Evolutionary conservation across 1,140 invertebrate genomes (phyloP).

Genomic region (Euura lappo): DNA sequence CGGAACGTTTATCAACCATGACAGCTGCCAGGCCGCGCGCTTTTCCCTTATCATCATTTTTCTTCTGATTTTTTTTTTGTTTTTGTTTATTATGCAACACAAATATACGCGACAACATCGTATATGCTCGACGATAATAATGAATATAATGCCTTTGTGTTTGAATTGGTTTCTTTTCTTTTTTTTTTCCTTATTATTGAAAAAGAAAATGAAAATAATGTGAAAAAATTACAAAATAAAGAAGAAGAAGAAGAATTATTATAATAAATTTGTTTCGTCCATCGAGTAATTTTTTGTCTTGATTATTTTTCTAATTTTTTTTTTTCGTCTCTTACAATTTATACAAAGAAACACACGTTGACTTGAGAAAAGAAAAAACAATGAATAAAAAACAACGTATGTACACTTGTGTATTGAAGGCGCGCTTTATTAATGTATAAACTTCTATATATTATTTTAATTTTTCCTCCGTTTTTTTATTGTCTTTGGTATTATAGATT

Average conservation of each 20-base stretch:
- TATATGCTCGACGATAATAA: neutral
- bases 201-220: too few species aligned
- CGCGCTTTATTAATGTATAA: neutral
- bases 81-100: neutral
- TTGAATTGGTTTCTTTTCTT: too few species aligned
- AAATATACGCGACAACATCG: neutral
- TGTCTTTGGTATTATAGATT: neutral
- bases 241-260: too few species aligned
- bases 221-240: too few species aligned
- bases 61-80: neutral
- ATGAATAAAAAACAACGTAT: neutral
- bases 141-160: too few species aligned
- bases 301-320: neutral
- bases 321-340: neutral
- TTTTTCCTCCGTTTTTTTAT: neutral
- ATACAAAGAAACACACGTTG: neutral
- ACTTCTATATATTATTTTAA: neutral
- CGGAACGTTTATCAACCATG: neutral
- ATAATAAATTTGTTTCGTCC: too few species aligned
- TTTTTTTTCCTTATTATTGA: too few species aligned
- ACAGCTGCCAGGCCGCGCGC: constrained; percentile 1
- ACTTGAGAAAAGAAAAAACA: neutral
- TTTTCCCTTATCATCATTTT: neutral
- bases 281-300: neutral
- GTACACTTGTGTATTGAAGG: neutral